Evolutionary conservation across 2,888 invertebrate species (phyloP), one percentile per base, ranked within the genome.

Genomic region (Nezara viridula): DNA sequence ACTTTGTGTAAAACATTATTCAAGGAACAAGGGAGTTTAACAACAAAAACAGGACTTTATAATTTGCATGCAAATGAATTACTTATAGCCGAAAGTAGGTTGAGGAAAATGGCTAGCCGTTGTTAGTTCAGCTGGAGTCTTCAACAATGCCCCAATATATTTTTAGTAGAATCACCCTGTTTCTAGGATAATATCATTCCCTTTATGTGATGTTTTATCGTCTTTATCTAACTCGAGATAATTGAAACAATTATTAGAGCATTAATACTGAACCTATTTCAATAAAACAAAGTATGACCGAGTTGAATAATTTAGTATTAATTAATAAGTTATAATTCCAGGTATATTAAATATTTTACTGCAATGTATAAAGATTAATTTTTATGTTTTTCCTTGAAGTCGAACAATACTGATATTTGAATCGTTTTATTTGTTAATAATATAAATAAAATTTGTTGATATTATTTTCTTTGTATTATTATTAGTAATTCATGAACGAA

Each of bases 11-110:
- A 73, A 73, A 73, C 66, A 73, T 73, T 73, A 73, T 73, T 73
- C 66, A 73, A 73, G 66, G 32, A 73, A 37, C 66, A 37, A 37
- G 66, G 66, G 66, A 73, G 66, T 73, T 73, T 73, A 73, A 37
- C 32, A 73, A 73, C 66, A 73, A 73, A 73, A 73, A 37, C 66
- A 73, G 66, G 66, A 73, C 66, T 73, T 73, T 73, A 73, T 73
- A 73, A 73, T 73, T 73, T 73, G 66, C 66, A 73, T 73, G 66
- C 66, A 73, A 73, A 73, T 73, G 66, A 73, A 73, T 73, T 73
- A 73, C 32, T 32, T 73, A 73, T 73, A 32, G 19, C 37, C 66
- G 37, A 73, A 73, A 73, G 66, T 73, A 73, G 66, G 66, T 73
- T 73, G 66, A 60, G 66, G 66, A 73, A 73, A 73, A 32, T 73